Conservation (phyloP, 1,140 invertebrate species). For the Hyles vespertilio region DNA sequence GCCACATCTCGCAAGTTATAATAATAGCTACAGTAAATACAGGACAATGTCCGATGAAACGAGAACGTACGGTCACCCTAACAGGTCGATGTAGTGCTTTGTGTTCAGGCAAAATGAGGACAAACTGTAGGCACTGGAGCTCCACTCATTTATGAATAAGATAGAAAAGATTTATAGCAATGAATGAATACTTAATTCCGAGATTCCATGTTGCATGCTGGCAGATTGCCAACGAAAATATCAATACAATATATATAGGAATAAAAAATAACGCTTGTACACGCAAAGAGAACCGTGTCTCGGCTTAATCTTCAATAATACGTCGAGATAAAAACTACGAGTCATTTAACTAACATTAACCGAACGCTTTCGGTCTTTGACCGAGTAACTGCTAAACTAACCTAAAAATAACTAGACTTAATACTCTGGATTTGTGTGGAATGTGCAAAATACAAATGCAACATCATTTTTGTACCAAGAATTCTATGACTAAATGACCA, state of each 20-base stretch:
- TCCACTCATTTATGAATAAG: slow-evolving; percentile 48
- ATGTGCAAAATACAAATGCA: too few relatives aligned
- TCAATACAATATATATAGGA: slow-evolving; percentile 37
- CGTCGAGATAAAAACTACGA: too few relatives aligned
- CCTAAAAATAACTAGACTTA: too few relatives aligned
- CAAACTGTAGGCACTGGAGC: slow-evolving; percentile 11
- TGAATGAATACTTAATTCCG: slow-evolving; percentile 57
- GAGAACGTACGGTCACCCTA: slow-evolving; percentile 8
- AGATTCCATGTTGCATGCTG: slow-evolving; percentile 49
- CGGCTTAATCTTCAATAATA: neutral
- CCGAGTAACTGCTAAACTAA: too few relatives aligned
- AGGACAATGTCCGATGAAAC: slow-evolving; percentile 9
- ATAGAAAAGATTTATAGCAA: slow-evolving; percentile 58
- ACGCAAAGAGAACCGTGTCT: slow-evolving; percentile 17
- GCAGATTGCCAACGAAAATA: slow-evolving; percentile 40
- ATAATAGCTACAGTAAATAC: slow-evolving; percentile 7
- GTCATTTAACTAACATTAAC: too few relatives aligned
- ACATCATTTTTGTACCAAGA: too few relatives aligned
- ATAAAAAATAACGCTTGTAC: slow-evolving; percentile 15
- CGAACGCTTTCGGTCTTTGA: too few relatives aligned
- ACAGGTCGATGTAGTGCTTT: slow-evolving; percentile 5
- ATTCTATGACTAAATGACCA: too few relatives aligned
- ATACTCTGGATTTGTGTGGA: too few relatives aligned
- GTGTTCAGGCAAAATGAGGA: slow-evolving; percentile 24
- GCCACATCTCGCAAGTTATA: slow-evolving; percentile 7